Conservation (phyloP, 1,140 invertebrate genomes). For the Stenopsyche tienmushanensis region DNA sequence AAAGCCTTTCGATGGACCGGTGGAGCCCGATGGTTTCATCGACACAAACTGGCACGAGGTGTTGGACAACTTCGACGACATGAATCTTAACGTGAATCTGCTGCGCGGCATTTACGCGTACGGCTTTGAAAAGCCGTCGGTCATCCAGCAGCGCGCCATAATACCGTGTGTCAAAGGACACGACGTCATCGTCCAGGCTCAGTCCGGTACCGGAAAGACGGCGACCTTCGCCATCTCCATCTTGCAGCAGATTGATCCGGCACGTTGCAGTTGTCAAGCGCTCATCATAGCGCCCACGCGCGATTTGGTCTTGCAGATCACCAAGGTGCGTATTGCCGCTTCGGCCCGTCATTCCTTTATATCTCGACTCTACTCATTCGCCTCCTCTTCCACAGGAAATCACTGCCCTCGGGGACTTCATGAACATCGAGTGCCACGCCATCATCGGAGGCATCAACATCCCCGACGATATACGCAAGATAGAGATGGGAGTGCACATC, state of each 20-base stretch:
- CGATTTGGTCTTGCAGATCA: slow-evolving; percentile 94
- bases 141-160: slow-evolving; percentile 99
- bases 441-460: slow-evolving; percentile 99
- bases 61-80: slow-evolving; percentile 98
- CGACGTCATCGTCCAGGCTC: slow-evolving; percentile 99
- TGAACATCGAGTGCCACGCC: slow-evolving; percentile 95
- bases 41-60: slow-evolving; percentile 83
- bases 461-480: slow-evolving; percentile 90
- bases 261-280: slow-evolving; percentile 89
- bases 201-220: slow-evolving; percentile 99
- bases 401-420: slow-evolving; percentile 95
- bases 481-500: slow-evolving; percentile 93
- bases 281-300: slow-evolving; percentile 97
- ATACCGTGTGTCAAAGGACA: slow-evolving; percentile 94
- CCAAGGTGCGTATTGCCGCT: slow-evolving; percentile 51
- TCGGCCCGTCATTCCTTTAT: slow-evolving; percentile 9
- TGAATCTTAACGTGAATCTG: slow-evolving; percentile 93
- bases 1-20: slow-evolving; percentile 72
- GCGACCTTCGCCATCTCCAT: slow-evolving; percentile 99
- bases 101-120: slow-evolving; percentile 98
- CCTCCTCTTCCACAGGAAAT: slow-evolving; percentile 66
- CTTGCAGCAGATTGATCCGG: slow-evolving; percentile 94
- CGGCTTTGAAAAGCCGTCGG: slow-evolving; percentile 99
- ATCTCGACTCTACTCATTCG: not conserved
- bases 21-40: slow-evolving; percentile 75